phyloP scores from a whole-genome alignment of 2,888 invertebrate species.

The Mactromeris polynyma region DNA sequence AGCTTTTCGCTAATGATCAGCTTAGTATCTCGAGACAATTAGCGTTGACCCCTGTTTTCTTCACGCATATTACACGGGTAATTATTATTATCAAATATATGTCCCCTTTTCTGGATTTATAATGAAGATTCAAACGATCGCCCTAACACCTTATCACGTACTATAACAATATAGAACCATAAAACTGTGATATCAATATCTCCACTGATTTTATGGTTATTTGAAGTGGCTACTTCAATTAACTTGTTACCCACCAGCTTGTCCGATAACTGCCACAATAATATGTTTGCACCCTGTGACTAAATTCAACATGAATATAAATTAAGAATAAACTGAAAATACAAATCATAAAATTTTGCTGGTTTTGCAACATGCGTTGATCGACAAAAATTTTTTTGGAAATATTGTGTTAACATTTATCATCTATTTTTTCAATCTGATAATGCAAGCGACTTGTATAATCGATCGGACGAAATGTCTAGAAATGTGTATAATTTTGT shows the following conservation, averaged over 20 bases:
- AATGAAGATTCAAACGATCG: conserved; percentile 33
- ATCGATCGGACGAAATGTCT: no score
- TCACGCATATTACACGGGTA: conserved; percentile 20
- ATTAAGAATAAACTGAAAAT: no score
- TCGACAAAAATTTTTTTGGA: no score
- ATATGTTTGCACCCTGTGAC: background rate
- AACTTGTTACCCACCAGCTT: conserved; percentile 57
- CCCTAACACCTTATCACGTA: conserved; percentile 28
- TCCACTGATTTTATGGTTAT: conserved; percentile 52
- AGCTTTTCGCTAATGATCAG: background rate
- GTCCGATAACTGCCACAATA: background rate
- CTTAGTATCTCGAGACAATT: background rate
- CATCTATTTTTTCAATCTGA: no score
- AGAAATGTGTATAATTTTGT: no score
- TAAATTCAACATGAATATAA: no score
- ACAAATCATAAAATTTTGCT: no score
- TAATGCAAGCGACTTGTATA: no score
- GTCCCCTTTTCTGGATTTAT: conserved; percentile 40
- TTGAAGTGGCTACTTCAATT: conserved; percentile 67
- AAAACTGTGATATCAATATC: conserved; percentile 47
- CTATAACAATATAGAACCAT: conserved; percentile 56
- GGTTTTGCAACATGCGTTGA: no score
- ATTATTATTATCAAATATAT: conserved; percentile 44
- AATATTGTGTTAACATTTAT: no score
- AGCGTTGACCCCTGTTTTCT: conserved; percentile 21